Evolutionary conservation across 1,140 invertebrate genomes (phyloP).

Genomic region (Drosophila tropicalis): DNA sequence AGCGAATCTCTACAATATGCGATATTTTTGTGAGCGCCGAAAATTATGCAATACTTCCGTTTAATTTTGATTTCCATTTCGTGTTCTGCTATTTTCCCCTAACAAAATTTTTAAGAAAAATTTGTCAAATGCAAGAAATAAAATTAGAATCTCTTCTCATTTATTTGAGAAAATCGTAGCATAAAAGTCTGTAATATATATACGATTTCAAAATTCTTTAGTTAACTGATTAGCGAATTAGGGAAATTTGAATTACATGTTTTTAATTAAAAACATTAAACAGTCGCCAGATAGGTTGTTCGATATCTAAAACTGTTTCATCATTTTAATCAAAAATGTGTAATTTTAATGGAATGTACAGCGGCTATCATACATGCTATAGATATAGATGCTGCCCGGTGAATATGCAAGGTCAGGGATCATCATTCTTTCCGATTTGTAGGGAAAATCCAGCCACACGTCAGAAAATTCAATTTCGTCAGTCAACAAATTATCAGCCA

Average conservation of each 20-base stretch:
- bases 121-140: constrained; percentile 23
- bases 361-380: background rate
- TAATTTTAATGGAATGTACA: constrained; percentile 60
- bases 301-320: background rate
- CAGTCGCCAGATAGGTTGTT: background rate
- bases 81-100: background rate
- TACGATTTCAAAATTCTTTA: background rate
- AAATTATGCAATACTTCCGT: constrained; percentile 52
- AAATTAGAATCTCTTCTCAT: background rate
- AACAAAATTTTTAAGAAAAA: constrained; percentile 14
- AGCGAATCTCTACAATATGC: constrained; percentile 31
- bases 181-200: background rate
- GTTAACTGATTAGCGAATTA: background rate
- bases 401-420: background rate
- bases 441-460: background rate
- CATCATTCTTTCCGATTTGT: background rate
- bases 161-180: background rate
- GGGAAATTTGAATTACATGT: constrained; percentile 52
- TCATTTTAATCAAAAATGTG: constrained; percentile 59
- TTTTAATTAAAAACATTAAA: constrained; percentile 47
- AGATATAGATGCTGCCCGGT: background rate
- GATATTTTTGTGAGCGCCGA: constrained; percentile 31
- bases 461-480: background rate
- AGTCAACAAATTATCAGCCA: background rate
- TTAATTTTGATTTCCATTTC: constrained; percentile 29